phyloP scores from a whole-genome alignment of 2,797 vertebrate species.

The Antrozous pallidus region DNA sequence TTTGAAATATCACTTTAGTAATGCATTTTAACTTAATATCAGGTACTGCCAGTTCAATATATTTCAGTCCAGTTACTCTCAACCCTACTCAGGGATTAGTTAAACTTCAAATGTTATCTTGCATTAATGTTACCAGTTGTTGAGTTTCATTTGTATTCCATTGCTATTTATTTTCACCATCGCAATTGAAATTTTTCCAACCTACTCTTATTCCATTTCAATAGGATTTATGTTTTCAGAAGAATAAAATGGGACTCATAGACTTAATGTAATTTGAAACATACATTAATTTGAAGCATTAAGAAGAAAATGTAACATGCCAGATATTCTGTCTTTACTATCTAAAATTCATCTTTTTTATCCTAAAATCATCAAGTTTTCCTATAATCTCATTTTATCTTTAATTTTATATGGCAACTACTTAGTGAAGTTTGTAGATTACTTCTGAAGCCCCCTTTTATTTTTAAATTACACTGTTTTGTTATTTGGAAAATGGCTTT shows the following conservation, averaged over 20 bases:
- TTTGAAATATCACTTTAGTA: conserved; percentile 23
- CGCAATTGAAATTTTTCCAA: conserved; percentile 33
- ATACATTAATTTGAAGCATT: conserved; percentile 20
- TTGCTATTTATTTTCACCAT: neutral
- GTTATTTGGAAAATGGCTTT: conserved; percentile 5
- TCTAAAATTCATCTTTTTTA: neutral
- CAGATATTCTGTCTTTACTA: conserved; percentile 5
- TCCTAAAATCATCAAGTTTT: neutral
- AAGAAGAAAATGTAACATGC: conserved; percentile 1
- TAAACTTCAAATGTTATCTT: conserved; percentile 15
- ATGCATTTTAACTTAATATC: conserved; percentile 23
- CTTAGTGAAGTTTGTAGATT: neutral
- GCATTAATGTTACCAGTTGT: neutral
- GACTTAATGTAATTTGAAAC: conserved; percentile 47
- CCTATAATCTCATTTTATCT: conserved; percentile 14
- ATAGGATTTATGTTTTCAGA: conserved; percentile 37
- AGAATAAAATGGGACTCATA: neutral
- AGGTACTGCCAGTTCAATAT: neutral
- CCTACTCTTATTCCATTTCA: conserved; percentile 30
- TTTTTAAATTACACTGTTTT: neutral
- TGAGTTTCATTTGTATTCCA: conserved; percentile 49
- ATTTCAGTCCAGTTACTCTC: neutral
- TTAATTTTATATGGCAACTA: conserved; percentile 34
- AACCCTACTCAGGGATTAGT: neutral
- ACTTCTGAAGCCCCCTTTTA: neutral